Evolutionary conservation across 2,797 vertebrate genomes (phyloP).

Genomic region (Telmatherina bonti): DNA sequence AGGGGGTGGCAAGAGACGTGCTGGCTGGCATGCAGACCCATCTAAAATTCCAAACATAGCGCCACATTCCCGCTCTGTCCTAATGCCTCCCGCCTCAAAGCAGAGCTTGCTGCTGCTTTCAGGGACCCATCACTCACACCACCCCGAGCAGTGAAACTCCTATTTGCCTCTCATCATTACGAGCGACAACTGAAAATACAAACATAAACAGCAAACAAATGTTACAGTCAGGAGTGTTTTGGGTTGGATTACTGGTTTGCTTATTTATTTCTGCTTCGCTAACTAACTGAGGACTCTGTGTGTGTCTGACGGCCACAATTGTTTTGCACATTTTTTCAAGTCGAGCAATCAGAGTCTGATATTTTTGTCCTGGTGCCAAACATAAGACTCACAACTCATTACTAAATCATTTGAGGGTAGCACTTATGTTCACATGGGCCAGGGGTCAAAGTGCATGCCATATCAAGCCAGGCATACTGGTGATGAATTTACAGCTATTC

Average conservation of each 20-base stretch:
- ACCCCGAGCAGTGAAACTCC: constrained; percentile 44
- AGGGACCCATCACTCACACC: constrained; percentile 54
- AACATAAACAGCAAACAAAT: background rate
- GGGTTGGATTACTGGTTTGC: background rate
- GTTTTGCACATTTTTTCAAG: background rate
- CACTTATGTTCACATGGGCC: background rate
- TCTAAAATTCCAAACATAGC: constrained; percentile 80
- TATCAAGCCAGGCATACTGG: background rate
- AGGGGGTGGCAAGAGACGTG: constrained; percentile 67
- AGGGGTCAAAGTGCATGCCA: background rate
- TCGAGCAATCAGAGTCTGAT: background rate
- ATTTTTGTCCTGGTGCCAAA: background rate
- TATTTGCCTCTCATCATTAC: constrained; percentile 16
- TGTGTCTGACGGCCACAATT: background rate
- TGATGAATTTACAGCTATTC: background rate
- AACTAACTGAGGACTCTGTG: background rate
- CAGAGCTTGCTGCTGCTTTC: constrained; percentile 56
- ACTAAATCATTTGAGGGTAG: constrained; percentile 1
- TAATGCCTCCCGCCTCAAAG: constrained; percentile 54
- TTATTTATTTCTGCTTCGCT: constrained; percentile 1
- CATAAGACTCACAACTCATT: background rate
- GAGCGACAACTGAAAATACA: constrained; percentile 6
- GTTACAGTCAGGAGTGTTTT: background rate
- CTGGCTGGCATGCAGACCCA: constrained; percentile 68
- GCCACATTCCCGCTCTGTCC: constrained; percentile 68